Percentiles rank a stretch among this genome's conserved stretches.
Evolutionary conservation across 2,113 vertebrate species (phyloP).

Genomic region (Lasiurus cinereus): DNA sequence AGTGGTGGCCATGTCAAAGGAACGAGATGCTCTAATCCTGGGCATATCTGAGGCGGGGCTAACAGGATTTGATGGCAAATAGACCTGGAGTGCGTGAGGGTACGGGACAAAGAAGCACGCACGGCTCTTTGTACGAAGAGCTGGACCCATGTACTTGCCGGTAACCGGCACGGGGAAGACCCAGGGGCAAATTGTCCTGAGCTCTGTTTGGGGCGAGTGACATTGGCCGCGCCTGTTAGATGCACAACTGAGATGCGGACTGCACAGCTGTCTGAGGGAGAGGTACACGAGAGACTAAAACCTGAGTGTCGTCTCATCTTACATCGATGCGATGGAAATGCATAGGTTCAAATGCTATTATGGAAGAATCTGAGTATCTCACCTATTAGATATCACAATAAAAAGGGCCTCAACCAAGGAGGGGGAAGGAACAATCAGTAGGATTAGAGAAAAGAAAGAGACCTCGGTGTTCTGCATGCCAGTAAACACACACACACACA

Average conservation of each 20-base stretch:
- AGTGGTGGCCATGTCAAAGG: too few species aligned
- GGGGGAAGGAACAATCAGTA: neutral
- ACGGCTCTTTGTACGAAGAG: neutral
- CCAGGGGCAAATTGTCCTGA: too few species aligned
- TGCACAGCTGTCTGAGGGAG: rapidly evolving
- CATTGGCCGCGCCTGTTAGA: rapidly evolving
- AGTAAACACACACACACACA: neutral
- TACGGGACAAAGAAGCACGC: neutral
- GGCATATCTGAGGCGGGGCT: neutral
- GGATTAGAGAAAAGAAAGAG: neutral
- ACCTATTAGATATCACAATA: neutral
- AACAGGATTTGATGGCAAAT: neutral
- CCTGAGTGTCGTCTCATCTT: too few species aligned
- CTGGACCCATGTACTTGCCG: neutral
- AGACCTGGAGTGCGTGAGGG: neutral
- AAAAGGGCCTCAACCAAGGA: neutral
- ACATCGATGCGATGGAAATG: neutral
- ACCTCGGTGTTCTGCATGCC: neutral
- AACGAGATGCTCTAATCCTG: too few species aligned
- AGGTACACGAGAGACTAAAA: neutral
- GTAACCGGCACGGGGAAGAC: neutral
- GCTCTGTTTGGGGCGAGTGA: neutral
- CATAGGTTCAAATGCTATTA: neutral
- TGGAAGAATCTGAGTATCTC: neutral
- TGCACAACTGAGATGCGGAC: neutral